Evolutionary conservation across 2,888 invertebrate species (phyloP).

Genomic region (Cataglyphis livida): DNA sequence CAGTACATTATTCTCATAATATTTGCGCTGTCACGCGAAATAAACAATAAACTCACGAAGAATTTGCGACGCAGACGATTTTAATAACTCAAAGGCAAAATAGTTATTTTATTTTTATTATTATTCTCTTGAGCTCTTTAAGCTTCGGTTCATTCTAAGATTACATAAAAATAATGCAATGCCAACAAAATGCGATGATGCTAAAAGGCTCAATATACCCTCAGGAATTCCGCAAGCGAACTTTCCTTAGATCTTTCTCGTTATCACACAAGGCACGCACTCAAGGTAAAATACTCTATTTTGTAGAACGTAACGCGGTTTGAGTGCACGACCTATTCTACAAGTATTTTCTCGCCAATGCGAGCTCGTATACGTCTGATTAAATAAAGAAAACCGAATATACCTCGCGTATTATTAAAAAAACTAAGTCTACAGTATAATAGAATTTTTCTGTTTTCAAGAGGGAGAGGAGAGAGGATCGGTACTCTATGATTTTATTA

Average conservation of each 20-base stretch:
- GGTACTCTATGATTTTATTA: no score
- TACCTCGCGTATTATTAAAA: conserved; percentile 17
- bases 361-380: conserved; percentile 24
- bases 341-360: conserved; percentile 38
- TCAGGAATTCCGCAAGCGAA: conserved; percentile 4
- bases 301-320: conserved; percentile 39
- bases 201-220: not conserved
- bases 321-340: conserved; percentile 1
- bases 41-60: not conserved
- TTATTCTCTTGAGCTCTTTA: not conserved
- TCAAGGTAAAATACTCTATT: conserved; percentile 45
- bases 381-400: conserved; percentile 45
- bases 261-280: conserved; percentile 50
- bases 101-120: not conserved
- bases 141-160: not conserved
- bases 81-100: not conserved
- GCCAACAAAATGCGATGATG: not conserved
- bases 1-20: not conserved
- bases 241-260: conserved; percentile 20
- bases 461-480: no score
- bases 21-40: not conserved
- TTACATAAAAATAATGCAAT: conserved; percentile 12
- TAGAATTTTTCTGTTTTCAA: conserved; percentile 10
- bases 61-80: conserved; percentile 11
- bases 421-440: conserved; percentile 18